phyloP scores from a whole-genome alignment of 92 coral and sea anemone genomes.

The Epizoanthus rinbou region DNA sequence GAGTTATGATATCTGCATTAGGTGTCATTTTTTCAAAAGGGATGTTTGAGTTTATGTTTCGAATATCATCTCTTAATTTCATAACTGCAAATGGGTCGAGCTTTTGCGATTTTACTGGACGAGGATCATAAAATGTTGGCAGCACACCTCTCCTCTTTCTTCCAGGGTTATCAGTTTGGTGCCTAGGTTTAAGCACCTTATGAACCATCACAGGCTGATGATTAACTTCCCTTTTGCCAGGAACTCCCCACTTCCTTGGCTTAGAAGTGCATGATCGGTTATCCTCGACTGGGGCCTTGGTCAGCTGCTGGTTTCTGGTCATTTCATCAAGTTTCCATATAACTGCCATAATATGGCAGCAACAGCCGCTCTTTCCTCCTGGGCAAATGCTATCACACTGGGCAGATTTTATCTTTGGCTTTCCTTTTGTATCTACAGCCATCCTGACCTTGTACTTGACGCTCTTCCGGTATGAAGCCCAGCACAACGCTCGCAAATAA shows the following conservation, averaged over 20 bases:
- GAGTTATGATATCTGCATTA: conserved; percentile 43
- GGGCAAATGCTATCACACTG: conserved; percentile 64
- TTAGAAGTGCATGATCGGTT: conserved; percentile 66
- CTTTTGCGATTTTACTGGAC: conserved; percentile 58
- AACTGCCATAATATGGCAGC: conserved; percentile 67
- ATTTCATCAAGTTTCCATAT: conserved; percentile 70
- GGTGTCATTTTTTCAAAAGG: conserved; percentile 66
- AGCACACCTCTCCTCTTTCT: conserved; percentile 59
- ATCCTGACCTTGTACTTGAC: conserved; percentile 69
- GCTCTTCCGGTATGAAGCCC: conserved; percentile 65
- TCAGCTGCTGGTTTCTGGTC: conserved; percentile 54
- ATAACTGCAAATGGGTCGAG: conserved; percentile 54
- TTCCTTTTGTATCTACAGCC: conserved; percentile 53
- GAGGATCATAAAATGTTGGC: conserved; percentile 56
- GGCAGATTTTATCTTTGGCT: conserved; percentile 63
- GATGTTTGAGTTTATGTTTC: conserved; percentile 45
- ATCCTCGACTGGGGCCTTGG: conserved; percentile 11
- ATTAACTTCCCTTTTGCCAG: conserved; percentile 66
- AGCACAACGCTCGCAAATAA: conserved; percentile 63
- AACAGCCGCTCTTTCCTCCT: conserved; percentile 65
- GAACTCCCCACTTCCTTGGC: conserved; percentile 81
- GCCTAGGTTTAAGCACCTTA: conserved; percentile 65
- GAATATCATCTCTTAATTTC: conserved; percentile 45
- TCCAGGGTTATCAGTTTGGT: conserved; percentile 55
- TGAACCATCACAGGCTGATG: conserved; percentile 62